phyloP scores from a whole-genome alignment of 2,888 invertebrate species.

The Phortica magna region DNA sequence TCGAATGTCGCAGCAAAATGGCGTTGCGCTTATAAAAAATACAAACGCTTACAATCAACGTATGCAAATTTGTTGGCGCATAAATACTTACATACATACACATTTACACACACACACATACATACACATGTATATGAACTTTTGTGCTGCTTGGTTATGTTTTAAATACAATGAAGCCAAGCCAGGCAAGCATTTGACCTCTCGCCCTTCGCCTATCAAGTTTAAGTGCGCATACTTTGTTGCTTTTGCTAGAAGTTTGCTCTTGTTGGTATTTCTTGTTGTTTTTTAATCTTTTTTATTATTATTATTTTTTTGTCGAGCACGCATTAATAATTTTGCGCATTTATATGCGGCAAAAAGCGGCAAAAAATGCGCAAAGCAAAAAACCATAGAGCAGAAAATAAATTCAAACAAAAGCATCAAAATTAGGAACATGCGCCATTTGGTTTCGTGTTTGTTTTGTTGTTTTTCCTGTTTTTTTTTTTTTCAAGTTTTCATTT shows the following conservation, averaged over 20 bases:
- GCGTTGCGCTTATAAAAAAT: neutral
- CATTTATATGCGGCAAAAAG: constrained; percentile 23
- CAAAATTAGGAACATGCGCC: constrained; percentile 30
- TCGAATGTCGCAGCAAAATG: neutral
- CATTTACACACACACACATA: neutral
- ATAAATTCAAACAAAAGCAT: constrained; percentile 22
- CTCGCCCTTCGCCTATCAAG: neutral
- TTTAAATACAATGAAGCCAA: no score
- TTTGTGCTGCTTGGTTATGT: no score
- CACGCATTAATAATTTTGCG: constrained; percentile 26
- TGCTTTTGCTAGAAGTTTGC: neutral
- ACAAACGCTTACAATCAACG: neutral
- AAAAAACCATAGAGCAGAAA: constrained; percentile 3
- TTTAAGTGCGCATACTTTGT: neutral
- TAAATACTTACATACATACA: neutral
- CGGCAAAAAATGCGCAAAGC: constrained; percentile 19
- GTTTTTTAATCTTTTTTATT: neutral
- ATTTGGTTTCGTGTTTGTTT: constrained; percentile 19
- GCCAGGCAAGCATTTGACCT: no score
- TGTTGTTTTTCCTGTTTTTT: constrained; percentile 8
- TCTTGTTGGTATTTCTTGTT: neutral
- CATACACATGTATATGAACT: no score
- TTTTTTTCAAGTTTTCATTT: neutral
- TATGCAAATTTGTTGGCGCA: neutral
- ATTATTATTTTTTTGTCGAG: neutral